Conservation (phyloP, 1,140 invertebrate species). For the Acromyrmex heyeri region DNA sequence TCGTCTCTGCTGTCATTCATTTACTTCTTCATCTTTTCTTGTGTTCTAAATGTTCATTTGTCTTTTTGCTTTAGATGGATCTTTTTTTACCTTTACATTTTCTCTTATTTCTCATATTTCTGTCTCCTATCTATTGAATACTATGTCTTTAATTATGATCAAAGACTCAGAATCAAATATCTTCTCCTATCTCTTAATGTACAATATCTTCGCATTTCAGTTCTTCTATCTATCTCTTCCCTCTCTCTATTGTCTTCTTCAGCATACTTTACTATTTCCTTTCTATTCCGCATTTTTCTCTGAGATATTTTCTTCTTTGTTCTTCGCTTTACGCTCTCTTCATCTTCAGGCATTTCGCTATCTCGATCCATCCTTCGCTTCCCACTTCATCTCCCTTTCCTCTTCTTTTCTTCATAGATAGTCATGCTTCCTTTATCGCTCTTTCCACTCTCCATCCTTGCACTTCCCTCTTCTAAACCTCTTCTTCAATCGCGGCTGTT, state of each 20-base stretch:
- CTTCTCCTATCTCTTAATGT: background rate
- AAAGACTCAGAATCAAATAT: too few relatives aligned
- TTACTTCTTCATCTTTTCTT: background rate
- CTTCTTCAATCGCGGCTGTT: conserved; percentile 35
- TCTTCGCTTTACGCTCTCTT: background rate
- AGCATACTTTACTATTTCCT: background rate
- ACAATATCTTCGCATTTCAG: background rate
- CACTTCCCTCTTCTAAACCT: conserved; percentile 14
- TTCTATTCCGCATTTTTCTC: background rate
- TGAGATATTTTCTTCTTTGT: background rate
- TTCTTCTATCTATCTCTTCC: background rate
- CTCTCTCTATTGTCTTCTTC: background rate
- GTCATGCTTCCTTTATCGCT: conserved; percentile 3
- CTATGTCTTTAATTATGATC: background rate
- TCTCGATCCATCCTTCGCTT: background rate
- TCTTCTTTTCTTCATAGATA: background rate
- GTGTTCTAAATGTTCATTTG: background rate
- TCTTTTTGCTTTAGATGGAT: background rate
- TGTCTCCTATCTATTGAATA: background rate
- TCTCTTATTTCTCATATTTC: background rate
- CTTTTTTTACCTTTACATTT: background rate
- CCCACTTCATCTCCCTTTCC: background rate
- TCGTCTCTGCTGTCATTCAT: background rate
- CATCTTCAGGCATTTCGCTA: background rate
- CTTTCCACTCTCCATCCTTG: conserved; percentile 43